Base-by-base conservation (phyloP, 1,140 invertebrate genomes). In the Drosophila obscura region DNA sequence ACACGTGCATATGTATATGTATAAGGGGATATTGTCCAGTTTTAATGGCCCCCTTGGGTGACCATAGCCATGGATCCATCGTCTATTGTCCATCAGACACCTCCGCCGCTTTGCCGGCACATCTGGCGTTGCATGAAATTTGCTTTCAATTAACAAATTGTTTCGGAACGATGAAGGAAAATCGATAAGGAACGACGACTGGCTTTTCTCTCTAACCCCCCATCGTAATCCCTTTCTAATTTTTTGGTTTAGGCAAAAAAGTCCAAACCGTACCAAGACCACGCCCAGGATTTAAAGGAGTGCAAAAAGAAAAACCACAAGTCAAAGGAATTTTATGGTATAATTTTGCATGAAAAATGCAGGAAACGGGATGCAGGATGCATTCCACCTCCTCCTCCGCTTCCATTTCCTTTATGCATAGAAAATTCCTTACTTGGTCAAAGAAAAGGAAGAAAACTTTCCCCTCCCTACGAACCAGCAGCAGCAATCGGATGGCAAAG, bases 61-160 rank as follows among this genome's bases (percentile, higher is more conserved):
- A n/a, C 24, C 41, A 35, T 35, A 11, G 2, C 24, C 41, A 35
- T 35, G n/a, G 2, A 31, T 31, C 19, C 51, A 53, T 19, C n/a
- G 31, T 39, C 31, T 5, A 5, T 35, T n/a, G n/a, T 15, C 28
- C 24, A 16, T 19, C 39, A 13, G 35, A 69, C 67, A 69, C 67
- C 67, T 69, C 45, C 19, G 52, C 7, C 35, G 26, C 62, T 65
- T 5, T n/a, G 31, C 39, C 35, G 35, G 9, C 35, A 26, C 67
- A 41, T 71, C 65, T 16, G 52, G 22, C 44, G 72, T 59, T 31
- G 43, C 62, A 66, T 49, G 22, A 88, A 85, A 88, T 85, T 85
- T 85, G 74, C 72, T 85, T 85, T 85, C 83, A 85, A 85, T 85
- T 85, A 85, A 85, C 78, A 87, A 85, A 81, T 78, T 85, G 78